Conservation (phyloP, 2,113 vertebrate genomes). For the Phrynocephalus versicolor region DNA sequence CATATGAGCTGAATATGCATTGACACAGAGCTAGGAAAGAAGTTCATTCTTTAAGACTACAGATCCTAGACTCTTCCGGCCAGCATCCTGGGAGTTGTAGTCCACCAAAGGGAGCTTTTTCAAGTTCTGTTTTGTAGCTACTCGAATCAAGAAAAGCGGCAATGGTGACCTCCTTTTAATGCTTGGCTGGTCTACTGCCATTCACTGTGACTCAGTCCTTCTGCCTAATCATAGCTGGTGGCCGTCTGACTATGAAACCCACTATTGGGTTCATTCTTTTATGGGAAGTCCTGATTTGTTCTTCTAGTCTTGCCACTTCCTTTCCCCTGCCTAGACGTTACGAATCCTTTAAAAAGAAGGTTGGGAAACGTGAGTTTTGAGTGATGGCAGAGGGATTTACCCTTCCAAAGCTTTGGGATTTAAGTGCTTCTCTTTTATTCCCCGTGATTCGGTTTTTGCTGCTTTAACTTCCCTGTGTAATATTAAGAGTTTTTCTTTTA, state of each 20-base stretch:
- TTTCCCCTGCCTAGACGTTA: neutral
- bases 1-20: neutral
- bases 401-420: neutral
- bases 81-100: neutral
- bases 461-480: no score
- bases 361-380: neutral
- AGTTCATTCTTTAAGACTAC: neutral
- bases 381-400: neutral
- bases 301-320: no score
- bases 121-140: neutral
- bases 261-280: neutral
- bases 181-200: neutral
- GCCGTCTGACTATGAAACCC: no score
- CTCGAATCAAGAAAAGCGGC: neutral
- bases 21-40: neutral
- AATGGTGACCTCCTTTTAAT: neutral
- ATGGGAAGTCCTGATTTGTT: neutral
- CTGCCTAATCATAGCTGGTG: no score
- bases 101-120: neutral
- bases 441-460: no score
- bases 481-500: no score
- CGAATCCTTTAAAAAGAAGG: neutral
- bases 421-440: neutral
- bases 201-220: neutral
- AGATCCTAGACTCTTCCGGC: neutral